Base-by-base conservation (phyloP, 2,113 vertebrate species). In the Rhynchomys soricoides region DNA sequence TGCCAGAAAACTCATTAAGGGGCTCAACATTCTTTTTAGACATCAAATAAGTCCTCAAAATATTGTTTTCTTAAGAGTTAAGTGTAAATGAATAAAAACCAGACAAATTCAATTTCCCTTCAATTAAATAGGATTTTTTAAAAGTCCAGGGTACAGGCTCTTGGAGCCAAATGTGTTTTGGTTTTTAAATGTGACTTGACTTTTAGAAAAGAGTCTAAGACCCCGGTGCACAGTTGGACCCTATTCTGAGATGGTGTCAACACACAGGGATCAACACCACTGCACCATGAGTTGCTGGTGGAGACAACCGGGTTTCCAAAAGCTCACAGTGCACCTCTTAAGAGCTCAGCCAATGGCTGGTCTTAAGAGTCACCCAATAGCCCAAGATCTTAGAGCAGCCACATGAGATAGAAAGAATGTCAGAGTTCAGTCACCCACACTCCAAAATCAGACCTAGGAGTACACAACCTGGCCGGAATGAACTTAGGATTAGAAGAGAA, bases 1-100 rank as follows among this genome's bases (percentile, higher is more conserved):
- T 96, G 89, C 91, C 96, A 96, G 95, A 97, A 97, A 96, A 94
- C 78, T 97, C 94, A 96, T 93, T 97, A 96, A 87, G 90, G 97
- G 74, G 74, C 70, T 97, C 86, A 95, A 95, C 96, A 95, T 97
- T 96, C 94, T 97, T 96, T 83, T 95, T 93, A 94, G 96, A 97
- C 96, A 96, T 97, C 97, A 97, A 96, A 96, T 97, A 96, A 79
- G 87, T 96, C 82, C 82, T 95, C 94, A 93, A 95, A 98, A 97
- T 95, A 77, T 82, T 92, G 12, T 78, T 94, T 93, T 96, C 82
- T 96, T 78, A 68, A 96, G 95, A 96, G 70, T 91, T 93, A 95
- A 96, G 97, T 97, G 96, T 96, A 95, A 97, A 97, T 97, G 97
- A 97, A 98, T 97, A 75, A 94, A 97, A 98, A 97, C 94, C 96